phyloP scores from a whole-genome alignment of 2,888 invertebrate species.

The Anoplius nigerrimus region DNA sequence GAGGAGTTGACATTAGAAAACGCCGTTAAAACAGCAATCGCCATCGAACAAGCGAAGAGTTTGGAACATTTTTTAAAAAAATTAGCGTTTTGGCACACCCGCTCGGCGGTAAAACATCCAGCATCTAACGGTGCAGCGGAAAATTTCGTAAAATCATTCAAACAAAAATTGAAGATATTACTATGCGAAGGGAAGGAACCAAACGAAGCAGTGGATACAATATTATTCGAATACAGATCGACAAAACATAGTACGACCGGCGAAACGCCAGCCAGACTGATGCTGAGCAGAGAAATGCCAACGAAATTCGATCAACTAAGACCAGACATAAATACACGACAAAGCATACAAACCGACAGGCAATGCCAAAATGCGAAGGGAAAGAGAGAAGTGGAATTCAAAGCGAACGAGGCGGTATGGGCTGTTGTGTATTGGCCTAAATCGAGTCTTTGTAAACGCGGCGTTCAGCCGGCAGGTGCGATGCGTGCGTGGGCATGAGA shows the following conservation, averaged over 20 bases:
- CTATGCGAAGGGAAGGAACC: neutral
- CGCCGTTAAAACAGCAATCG: neutral
- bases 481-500: no score
- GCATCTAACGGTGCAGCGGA: no score
- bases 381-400: neutral
- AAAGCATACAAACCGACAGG: no score
- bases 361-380: neutral
- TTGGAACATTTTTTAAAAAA: slow-evolving; percentile 26
- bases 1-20: no score
- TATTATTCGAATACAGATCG: no score
- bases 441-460: no score
- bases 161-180: slow-evolving; percentile 1
- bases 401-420: neutral
- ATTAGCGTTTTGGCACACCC: slow-evolving; percentile 34
- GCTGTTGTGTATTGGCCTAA: no score
- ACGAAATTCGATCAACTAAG: neutral
- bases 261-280: neutral
- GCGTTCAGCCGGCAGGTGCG: no score
- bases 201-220: no score
- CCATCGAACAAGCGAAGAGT: slow-evolving; percentile 29
- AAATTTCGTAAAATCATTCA: no score
- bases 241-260: neutral
- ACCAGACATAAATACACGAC: neutral
- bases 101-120: slow-evolving; percentile 40
- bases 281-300: neutral